These are phyloP conservation scores for Nibea albiflora DNA, from an alignment of 2,113 vertebrate species.

Conservation along the genomic window DNA sequence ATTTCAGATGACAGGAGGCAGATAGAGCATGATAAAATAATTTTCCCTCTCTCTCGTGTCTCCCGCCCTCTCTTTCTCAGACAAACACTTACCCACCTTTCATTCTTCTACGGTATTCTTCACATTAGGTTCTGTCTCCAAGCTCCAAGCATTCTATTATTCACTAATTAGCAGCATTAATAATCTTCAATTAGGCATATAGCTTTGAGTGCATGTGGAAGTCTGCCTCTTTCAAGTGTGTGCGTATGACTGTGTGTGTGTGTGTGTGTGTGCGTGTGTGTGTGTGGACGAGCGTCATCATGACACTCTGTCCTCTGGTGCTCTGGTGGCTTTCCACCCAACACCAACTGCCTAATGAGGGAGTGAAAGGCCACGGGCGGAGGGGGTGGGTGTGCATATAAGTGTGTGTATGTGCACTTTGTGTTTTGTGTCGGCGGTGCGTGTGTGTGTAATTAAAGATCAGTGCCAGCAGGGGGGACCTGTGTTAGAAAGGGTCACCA, in stretches of 20 bases:
- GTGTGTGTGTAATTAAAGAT: conserved; percentile 77
- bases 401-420: conserved; percentile 37
- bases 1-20: conserved; percentile 46
- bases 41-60: not conserved
- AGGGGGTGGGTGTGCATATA: conserved; percentile 51
- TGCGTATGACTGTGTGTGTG: conserved; percentile 11
- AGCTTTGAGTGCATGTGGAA: conserved; percentile 48
- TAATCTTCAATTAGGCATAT: conserved; percentile 71
- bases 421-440: conserved; percentile 24
- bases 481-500: conserved; percentile 77
- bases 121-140: conserved; percentile 49
- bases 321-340: conserved; percentile 69
- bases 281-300: conserved; percentile 28
- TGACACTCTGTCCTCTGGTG: conserved; percentile 62
- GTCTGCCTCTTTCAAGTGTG: conserved; percentile 44
- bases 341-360: conserved; percentile 78
- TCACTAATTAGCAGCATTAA: conserved; percentile 77
- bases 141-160: conserved; percentile 60
- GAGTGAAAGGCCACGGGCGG: conserved; percentile 75
- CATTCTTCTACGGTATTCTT: conserved; percentile 24
- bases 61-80: not conserved
- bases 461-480: conserved; percentile 72
- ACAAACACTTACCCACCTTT: conserved; percentile 45
- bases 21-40: conserved; percentile 33
- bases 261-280: not conserved